Conservation (phyloP, 2,888 invertebrate genomes). For the Archaeoteleia sp. region DNA sequence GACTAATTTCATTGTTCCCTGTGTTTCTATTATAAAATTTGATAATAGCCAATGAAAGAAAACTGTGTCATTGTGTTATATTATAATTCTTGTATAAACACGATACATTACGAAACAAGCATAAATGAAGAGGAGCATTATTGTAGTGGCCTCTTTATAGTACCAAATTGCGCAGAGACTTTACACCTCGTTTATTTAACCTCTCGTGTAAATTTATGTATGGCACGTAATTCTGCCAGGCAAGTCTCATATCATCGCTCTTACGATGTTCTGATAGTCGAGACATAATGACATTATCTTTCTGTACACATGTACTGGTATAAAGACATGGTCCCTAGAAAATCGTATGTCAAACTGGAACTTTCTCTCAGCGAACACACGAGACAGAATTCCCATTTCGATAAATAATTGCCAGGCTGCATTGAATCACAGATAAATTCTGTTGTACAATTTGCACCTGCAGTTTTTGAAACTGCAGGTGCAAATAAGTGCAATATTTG, state of each 20-base stretch:
- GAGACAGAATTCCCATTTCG: slow-evolving; percentile 18
- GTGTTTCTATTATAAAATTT: no score
- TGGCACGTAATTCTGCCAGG: slow-evolving; percentile 40
- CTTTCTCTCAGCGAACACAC: slow-evolving; percentile 41
- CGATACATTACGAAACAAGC: slow-evolving; percentile 13
- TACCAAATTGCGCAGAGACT: slow-evolving; percentile 26
- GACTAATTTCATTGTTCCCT: no score
- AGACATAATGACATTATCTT: slow-evolving; percentile 46
- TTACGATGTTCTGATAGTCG: slow-evolving; percentile 50
- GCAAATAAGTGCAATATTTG: no score
- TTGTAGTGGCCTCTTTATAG: slow-evolving; percentile 10
- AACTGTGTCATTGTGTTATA: no score
- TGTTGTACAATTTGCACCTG: no score
- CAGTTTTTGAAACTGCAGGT: no score
- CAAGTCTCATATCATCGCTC: slow-evolving; percentile 46
- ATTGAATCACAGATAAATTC: no score
- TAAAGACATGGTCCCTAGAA: slow-evolving; percentile 14
- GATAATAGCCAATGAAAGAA: no score
- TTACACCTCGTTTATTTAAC: slow-evolving; percentile 46
- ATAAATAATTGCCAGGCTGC: no score
- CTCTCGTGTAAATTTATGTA: slow-evolving; percentile 49
- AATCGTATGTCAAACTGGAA: slow-evolving; percentile 23
- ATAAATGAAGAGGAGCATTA: slow-evolving; percentile 15
- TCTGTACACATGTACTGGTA: slow-evolving; percentile 29
- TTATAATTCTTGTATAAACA: slow-evolving; percentile 10